These are phyloP conservation scores for Chrysolophus pictus DNA, from an alignment of 2,797 vertebrate genomes.

Conservation along the genomic window DNA sequence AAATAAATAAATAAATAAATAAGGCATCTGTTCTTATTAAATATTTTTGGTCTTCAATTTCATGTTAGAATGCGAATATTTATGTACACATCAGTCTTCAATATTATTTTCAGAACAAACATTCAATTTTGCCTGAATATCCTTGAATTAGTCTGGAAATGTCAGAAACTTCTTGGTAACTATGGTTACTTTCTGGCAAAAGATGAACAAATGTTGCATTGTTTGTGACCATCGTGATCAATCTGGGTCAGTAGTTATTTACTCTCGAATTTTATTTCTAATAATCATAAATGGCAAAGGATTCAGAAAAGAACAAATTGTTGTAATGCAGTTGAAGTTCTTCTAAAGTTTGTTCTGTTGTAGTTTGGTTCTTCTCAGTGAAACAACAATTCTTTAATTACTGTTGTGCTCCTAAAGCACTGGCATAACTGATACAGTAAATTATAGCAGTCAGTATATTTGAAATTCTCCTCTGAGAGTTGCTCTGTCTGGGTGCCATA, in stretches of 20 bases:
- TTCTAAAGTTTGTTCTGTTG: neutral
- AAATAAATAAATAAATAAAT: neutral
- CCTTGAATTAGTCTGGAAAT: neutral
- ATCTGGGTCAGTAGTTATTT: neutral
- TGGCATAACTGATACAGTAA: neutral
- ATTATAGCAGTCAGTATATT: neutral
- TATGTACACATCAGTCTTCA: neutral
- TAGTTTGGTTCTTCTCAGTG: neutral
- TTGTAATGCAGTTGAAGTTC: neutral
- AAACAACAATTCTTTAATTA: neutral
- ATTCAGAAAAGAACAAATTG: neutral
- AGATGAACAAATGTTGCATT: neutral
- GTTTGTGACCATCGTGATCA: neutral
- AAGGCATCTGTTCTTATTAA: neutral
- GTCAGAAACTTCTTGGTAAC: neutral
- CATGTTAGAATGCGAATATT: constrained; percentile 5
- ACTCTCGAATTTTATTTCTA: neutral
- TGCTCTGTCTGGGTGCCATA: neutral
- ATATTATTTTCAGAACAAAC: constrained; percentile 26
- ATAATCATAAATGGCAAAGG: neutral
- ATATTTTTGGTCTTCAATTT: neutral
- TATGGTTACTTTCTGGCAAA: neutral
- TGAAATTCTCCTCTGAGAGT: neutral
- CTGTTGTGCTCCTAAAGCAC: neutral
- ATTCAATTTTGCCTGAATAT: neutral